Evolutionary conservation across 2,888 invertebrate genomes (phyloP).

Genomic region (Adineta ricciae): DNA sequence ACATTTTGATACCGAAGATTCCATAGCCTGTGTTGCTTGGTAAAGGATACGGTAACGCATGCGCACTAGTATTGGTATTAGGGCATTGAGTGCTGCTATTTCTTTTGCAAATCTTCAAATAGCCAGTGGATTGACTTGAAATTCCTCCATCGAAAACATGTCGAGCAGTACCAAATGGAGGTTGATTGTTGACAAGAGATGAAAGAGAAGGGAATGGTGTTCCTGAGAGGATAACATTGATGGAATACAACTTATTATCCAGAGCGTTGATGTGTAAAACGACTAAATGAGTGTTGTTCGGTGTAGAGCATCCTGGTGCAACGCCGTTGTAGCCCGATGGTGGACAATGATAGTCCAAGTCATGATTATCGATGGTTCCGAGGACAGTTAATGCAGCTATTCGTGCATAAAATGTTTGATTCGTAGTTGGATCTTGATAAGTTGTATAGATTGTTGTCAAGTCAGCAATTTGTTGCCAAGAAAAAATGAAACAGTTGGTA

Average conservation of each 20-base stretch:
- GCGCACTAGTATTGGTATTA: background rate
- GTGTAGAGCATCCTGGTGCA: background rate
- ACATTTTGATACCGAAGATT: background rate
- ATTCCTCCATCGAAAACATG: background rate
- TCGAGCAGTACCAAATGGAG: background rate
- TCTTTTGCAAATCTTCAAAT: background rate
- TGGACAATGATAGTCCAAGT: background rate
- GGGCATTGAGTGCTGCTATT: background rate
- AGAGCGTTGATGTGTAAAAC: background rate
- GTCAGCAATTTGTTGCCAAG: background rate
- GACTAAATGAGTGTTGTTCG: background rate
- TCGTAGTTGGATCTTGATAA: background rate
- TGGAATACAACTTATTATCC: background rate
- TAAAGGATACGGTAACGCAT: background rate
- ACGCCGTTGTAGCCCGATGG: background rate
- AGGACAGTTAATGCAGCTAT: slow-evolving; percentile 18
- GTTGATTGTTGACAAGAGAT: background rate
- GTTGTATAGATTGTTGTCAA: background rate
- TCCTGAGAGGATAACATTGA: background rate
- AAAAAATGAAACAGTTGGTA: background rate
- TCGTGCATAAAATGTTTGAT: background rate
- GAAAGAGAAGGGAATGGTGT: background rate
- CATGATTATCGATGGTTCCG: background rate
- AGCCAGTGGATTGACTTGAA: background rate
- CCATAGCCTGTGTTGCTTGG: background rate